These are phyloP conservation scores for Lasioglossum pauxillum DNA, from an alignment of 2,888 invertebrate genomes.

Conservation along the genomic window DNA sequence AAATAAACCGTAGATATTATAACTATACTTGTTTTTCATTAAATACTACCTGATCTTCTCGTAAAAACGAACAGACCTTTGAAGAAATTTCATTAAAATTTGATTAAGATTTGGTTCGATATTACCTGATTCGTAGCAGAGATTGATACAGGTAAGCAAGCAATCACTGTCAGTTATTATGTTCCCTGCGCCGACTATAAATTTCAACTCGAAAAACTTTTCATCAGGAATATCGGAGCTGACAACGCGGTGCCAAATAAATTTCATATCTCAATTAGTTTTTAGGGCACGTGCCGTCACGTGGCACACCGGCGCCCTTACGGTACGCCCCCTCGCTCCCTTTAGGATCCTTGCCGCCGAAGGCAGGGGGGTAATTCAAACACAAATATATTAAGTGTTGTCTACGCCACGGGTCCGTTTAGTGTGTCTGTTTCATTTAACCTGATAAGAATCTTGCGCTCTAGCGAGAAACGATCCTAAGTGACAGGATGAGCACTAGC, in stretches of 20 bases:
- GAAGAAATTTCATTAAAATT: neutral
- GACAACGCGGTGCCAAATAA: slow-evolving; percentile 81
- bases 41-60: neutral
- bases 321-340: slow-evolving; percentile 33
- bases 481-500: slow-evolving; percentile 37
- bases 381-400: slow-evolving; percentile 79
- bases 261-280: slow-evolving; percentile 84
- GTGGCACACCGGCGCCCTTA: slow-evolving; percentile 73
- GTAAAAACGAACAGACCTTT: neutral
- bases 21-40: too few relatives aligned
- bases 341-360: slow-evolving; percentile 18
- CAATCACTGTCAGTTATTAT: neutral
- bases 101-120: neutral
- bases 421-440: slow-evolving; percentile 59
- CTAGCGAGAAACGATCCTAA: slow-evolving; percentile 45
- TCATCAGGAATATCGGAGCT: slow-evolving; percentile 71
- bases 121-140: neutral
- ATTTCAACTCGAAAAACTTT: slow-evolving; percentile 33
- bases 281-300: slow-evolving; percentile 82
- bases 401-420: slow-evolving; percentile 67
- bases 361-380: slow-evolving; percentile 76
- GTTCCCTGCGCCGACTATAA: neutral
- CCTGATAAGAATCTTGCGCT: slow-evolving; percentile 68
- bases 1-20: neutral
- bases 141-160: neutral